Conservation (phyloP, 2,113 vertebrate species). For the Serinus canaria region DNA sequence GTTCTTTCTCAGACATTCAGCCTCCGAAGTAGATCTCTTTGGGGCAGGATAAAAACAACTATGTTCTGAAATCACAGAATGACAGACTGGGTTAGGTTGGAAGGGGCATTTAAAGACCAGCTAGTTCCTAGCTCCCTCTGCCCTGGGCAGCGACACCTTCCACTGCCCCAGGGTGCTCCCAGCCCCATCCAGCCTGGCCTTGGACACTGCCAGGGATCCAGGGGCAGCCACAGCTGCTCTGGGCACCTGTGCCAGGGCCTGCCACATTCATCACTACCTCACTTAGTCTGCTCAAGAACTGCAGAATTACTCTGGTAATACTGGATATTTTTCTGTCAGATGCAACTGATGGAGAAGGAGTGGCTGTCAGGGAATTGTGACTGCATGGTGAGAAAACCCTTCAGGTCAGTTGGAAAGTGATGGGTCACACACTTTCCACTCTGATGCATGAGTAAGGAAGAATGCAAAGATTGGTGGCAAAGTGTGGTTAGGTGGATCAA, state of each 20-base stretch:
- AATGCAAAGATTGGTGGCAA: slow-evolving; percentile 42
- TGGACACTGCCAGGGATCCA: neutral
- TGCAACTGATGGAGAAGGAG: slow-evolving; percentile 4
- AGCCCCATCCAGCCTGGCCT: fast-evolving
- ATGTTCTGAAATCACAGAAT: neutral
- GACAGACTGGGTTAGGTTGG: neutral
- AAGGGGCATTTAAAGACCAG: neutral
- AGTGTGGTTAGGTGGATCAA: slow-evolving; percentile 50
- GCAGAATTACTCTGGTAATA: neutral
- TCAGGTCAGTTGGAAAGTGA: slow-evolving; percentile 26
- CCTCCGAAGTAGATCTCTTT: neutral
- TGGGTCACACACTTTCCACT: slow-evolving; percentile 42
- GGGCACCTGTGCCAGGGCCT: neutral
- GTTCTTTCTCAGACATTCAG: neutral
- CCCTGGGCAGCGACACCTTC: neutral
- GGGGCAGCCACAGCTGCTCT: neutral
- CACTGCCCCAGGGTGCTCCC: fast-evolving
- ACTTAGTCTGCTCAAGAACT: neutral
- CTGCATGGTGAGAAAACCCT: slow-evolving; percentile 20
- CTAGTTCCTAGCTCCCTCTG: neutral
- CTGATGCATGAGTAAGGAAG: slow-evolving; percentile 33
- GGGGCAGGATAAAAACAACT: neutral
- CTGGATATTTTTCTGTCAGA: neutral
- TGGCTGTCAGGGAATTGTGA: neutral
- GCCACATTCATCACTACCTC: neutral